Percentiles rank a stretch among this genome's conserved stretches.
Evolutionary conservation across 2,113 vertebrate genomes (phyloP).

Genomic region (Silurus meridionalis): DNA sequence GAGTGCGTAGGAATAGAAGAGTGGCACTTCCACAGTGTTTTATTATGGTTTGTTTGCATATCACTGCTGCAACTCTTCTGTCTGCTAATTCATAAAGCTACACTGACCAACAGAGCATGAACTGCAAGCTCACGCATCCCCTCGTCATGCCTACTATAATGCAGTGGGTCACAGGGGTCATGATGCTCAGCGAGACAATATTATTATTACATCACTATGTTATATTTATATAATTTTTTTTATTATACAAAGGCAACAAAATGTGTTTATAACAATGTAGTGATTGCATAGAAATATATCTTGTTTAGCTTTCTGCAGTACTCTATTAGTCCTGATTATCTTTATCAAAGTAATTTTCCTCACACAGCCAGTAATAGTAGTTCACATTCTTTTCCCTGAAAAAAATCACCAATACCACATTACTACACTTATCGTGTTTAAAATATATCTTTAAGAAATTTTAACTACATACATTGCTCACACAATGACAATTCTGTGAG

Average conservation of each 20-base stretch:
- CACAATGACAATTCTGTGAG: too few relatives aligned
- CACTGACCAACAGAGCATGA: constrained; percentile 4
- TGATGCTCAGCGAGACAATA: background rate
- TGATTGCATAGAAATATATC: background rate
- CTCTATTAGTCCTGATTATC: background rate
- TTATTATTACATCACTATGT: background rate
- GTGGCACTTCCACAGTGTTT: background rate
- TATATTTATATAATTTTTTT: background rate
- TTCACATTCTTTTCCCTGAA: background rate
- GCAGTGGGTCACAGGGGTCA: background rate
- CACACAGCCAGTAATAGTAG: background rate
- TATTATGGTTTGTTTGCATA: background rate
- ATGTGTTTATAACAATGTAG: background rate
- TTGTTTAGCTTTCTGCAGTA: background rate
- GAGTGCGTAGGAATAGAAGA: background rate
- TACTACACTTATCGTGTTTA: background rate
- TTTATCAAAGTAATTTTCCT: background rate
- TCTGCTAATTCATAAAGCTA: background rate
- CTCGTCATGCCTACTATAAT: background rate
- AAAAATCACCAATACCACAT: background rate
- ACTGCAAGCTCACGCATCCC: background rate
- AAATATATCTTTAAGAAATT: too few relatives aligned
- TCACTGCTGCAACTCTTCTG: background rate
- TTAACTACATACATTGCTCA: too few relatives aligned
- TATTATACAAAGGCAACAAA: background rate